Evolutionary conservation across 2,888 invertebrate genomes (phyloP).

Genomic region (Dryobotodes eremita): DNA sequence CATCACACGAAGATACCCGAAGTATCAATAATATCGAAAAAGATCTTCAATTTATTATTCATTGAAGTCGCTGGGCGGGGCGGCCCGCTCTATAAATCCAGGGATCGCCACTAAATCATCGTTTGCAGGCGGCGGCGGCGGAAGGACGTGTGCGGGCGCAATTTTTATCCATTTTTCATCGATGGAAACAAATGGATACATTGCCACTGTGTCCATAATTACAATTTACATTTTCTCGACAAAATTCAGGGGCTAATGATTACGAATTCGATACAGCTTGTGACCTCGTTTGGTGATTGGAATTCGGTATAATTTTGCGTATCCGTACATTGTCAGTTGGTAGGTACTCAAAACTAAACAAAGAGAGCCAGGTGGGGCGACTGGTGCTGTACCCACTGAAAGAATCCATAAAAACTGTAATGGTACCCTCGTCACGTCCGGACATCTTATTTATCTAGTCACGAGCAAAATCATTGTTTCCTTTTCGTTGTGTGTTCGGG

Average conservation of each 20-base stretch:
- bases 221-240: conserved; percentile 56
- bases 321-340: conserved; percentile 77
- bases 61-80: conserved; percentile 85
- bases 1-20: conserved; percentile 85
- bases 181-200: conserved; percentile 78
- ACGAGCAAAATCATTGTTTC: conserved; percentile 89
- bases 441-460: conserved; percentile 90
- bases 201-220: conserved; percentile 74
- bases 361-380: conserved; percentile 83
- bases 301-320: conserved; percentile 68
- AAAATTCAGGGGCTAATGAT: conserved; percentile 29
- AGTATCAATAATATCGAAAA: conserved; percentile 89
- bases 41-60: conserved; percentile 89
- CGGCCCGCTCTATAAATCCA: conserved; percentile 85
- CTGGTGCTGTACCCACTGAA: conserved; percentile 79
- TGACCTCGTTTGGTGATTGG: conserved; percentile 59
- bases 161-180: conserved; percentile 82
- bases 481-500: conserved; percentile 81
- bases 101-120: conserved; percentile 88
- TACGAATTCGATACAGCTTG: conserved; percentile 25
- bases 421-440: conserved; percentile 88
- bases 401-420: conserved; percentile 89
- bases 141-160: conserved; percentile 80
- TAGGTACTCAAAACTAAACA: conserved; percentile 81
- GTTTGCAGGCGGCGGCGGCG: conserved; percentile 75